Conservation (phyloP, 2,113 vertebrate species). For the Protobothrops flavoviridis region DNA sequence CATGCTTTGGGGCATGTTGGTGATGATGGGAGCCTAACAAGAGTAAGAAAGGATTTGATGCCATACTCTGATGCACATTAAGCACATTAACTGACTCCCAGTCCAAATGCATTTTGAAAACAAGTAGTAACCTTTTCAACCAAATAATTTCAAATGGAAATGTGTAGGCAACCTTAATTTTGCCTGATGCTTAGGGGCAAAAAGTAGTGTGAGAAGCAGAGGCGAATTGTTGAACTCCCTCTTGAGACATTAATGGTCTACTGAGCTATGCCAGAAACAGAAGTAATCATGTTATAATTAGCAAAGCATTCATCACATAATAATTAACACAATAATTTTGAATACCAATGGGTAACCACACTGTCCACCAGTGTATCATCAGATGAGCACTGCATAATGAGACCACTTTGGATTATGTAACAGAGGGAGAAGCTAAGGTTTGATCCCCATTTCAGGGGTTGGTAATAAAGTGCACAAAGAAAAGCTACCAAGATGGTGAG, state of each 20-base stretch:
- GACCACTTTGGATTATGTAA: not conserved
- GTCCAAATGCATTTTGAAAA: not conserved
- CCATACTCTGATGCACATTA: not conserved
- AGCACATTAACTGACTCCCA: not conserved
- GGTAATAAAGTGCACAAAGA: not conserved
- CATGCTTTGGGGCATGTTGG: not conserved
- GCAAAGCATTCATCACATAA: not conserved
- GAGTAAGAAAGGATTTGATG: not conserved
- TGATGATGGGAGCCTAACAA: not conserved
- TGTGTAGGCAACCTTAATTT: not conserved
- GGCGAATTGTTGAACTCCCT: not conserved
- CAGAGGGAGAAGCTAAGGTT: not conserved
- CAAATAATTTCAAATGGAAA: not conserved
- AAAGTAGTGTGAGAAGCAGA: too few species aligned
- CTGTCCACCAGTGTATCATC: not conserved
- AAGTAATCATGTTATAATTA: not conserved
- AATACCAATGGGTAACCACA: not conserved
- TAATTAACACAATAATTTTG: not conserved
- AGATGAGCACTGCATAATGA: not conserved
- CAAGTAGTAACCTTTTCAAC: not conserved
- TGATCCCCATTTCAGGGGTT: not conserved
- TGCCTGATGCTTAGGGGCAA: not conserved
- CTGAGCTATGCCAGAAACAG: not conserved
- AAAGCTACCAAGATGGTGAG: not conserved
- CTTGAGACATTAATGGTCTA: not conserved